Base-by-base conservation (phyloP, 2,888 invertebrate species). In the Matsumyia berberina region DNA sequence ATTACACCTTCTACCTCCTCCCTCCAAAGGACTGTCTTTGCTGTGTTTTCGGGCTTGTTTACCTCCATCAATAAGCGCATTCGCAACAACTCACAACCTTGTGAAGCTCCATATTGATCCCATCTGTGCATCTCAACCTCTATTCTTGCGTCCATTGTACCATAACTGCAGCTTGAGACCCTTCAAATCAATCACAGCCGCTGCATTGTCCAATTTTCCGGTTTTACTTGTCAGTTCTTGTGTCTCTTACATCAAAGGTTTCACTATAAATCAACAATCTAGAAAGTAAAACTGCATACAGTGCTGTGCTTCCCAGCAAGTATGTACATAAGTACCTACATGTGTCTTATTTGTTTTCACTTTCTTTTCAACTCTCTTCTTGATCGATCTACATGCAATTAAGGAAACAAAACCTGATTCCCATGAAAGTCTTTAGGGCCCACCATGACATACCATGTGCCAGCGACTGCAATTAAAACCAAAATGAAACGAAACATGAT, bases 321-420 rank as follows among this genome's bases (percentile, higher is more conserved):
- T 15, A 24, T 3, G 24, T 24, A 24, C 4, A 24, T 24, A 24
- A 1, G 2, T 24, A 24, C 24, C 24, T 24, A 24, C 19, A 15
- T 1, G 12, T 46, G 33, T 49, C 17, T 8, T 60, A 51, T 72
- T 33, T 57, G 4, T 51, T 66, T 83, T 83, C 78, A 78, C 82
- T 83, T 78, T 83, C 82, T 73, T 83, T 78, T 83, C 77, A 31
- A 29, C 70, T 77, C 80, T 66, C 53, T 51, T 72, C 35, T 62
- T 67, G 67, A 78, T 72, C 72, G 72, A 78, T 82, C 39, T 49
- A 29, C 51, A 58, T 58, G 44, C 67, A 76, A 58, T 66, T 76
- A 67, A 58, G 31, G 35, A 66, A 78, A 70, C n/a, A 44, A 72
- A 83, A 78, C 82, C 67, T 46, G 73, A 67, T 78, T 83, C 39